phyloP scores from a whole-genome alignment of 2,113 vertebrate species.

The Gasterosteus aculeatus region DNA sequence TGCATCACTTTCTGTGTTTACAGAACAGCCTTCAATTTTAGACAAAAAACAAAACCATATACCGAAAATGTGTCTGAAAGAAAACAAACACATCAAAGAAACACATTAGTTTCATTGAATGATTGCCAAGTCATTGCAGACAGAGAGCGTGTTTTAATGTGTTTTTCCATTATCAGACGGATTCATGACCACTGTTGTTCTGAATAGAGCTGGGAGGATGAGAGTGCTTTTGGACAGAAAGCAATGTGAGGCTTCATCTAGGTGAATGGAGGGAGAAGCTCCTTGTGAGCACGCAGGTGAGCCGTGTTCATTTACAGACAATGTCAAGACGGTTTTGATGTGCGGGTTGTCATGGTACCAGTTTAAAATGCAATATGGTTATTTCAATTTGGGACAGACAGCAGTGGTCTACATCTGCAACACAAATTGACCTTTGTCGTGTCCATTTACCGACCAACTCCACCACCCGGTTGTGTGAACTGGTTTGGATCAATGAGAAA shows the following conservation, averaged over 20 bases:
- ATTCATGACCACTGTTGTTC: conserved; percentile 41
- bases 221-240: conserved; percentile 54
- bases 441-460: conserved; percentile 5
- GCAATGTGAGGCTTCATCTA: conserved; percentile 62
- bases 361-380: conserved; percentile 50
- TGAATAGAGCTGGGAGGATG: conserved; percentile 33
- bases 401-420: conserved; percentile 39
- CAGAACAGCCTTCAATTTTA: neutral
- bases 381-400: conserved; percentile 55
- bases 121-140: conserved; percentile 25
- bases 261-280: conserved; percentile 55
- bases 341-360: conserved; percentile 75
- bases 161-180: conserved; percentile 54
- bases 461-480: neutral
- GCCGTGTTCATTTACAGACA: conserved; percentile 63
- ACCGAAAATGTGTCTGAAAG: conserved; percentile 12
- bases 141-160: conserved; percentile 56
- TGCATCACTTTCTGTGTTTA: neutral
- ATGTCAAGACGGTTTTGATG: conserved; percentile 74
- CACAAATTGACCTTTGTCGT: conserved; percentile 33
- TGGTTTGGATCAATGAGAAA: neutral
- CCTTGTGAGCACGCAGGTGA: conserved; percentile 55
- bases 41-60: neutral
- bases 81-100: conserved; percentile 38
- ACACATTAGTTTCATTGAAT: conserved; percentile 47